Percentiles rank a stretch among this genome's conserved stretches.
Conservation (phyloP, 1,140 invertebrate species). For the Lucilia cuprina region DNA sequence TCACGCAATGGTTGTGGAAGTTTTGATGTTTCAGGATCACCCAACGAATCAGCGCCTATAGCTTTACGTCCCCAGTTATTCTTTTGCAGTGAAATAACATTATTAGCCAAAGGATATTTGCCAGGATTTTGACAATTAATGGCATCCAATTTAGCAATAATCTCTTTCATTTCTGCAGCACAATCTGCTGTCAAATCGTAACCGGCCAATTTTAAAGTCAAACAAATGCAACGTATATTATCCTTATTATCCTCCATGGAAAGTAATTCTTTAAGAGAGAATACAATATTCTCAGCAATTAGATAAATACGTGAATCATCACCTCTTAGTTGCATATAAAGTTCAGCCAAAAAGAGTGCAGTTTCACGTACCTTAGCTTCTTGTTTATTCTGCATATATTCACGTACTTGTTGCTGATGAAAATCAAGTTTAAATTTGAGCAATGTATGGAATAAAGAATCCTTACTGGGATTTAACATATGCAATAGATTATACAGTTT, state of each 20-base stretch:
- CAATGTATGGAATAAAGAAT: constrained; percentile 55
- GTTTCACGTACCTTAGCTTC: constrained; percentile 58
- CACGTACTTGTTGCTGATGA: constrained; percentile 53
- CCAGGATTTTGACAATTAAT: constrained; percentile 51
- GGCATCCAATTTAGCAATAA: constrained; percentile 48
- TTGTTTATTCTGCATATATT: constrained; percentile 51
- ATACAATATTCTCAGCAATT: constrained; percentile 57
- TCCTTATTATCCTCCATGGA: constrained; percentile 52
- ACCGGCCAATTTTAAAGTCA: constrained; percentile 64
- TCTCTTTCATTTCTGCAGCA: constrained; percentile 51
- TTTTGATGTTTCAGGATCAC: constrained; percentile 38
- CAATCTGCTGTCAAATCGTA: constrained; percentile 59
- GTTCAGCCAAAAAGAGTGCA: constrained; percentile 55
- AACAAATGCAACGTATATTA: constrained; percentile 66
- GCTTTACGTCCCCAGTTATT: constrained; percentile 60
- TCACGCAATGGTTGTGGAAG: constrained; percentile 50
- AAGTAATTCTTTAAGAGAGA: constrained; percentile 51
- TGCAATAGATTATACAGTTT: constrained; percentile 59
- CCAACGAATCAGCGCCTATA: constrained; percentile 12
- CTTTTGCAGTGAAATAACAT: constrained; percentile 56
- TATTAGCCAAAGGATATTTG: constrained; percentile 55
- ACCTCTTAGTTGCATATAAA: constrained; percentile 59
- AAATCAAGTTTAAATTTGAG: constrained; percentile 58
- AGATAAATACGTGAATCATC: constrained; percentile 56
- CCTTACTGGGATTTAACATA: constrained; percentile 56